phyloP scores from a whole-genome alignment of 2,888 invertebrate genomes.

The Mythimna albipuncta region DNA sequence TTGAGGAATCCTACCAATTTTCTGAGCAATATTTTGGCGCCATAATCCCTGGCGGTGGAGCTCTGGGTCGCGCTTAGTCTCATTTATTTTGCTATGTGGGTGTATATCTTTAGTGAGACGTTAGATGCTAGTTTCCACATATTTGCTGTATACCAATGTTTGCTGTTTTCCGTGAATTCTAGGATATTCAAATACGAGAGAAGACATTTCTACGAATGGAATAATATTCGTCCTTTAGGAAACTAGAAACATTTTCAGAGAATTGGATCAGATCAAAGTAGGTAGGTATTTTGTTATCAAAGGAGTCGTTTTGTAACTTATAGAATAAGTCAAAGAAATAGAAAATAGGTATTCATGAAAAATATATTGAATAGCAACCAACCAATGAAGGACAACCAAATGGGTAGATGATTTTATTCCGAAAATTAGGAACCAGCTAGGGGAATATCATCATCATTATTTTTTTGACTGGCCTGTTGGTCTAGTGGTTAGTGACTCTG shows the following conservation, averaged over 20 bases:
- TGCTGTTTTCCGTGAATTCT: constrained; percentile 1
- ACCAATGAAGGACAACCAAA: too few relatives aligned
- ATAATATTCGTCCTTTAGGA: not conserved
- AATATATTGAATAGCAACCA: not conserved
- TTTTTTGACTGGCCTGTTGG: too few relatives aligned
- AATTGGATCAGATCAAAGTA: not conserved
- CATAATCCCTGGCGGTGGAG: constrained; percentile 35
- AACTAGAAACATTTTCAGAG: not conserved
- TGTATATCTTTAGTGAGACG: constrained; percentile 7
- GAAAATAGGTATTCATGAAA: not conserved
- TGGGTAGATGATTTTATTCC: too few relatives aligned
- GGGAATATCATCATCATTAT: too few relatives aligned
- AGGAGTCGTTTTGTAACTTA: not conserved
- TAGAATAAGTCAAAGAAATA: not conserved
- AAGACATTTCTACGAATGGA: not conserved
- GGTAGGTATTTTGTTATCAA: constrained; percentile 3
- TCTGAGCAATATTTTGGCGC: constrained; percentile 50
- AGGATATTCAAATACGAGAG: constrained; percentile 1
- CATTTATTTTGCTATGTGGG: constrained; percentile 37
- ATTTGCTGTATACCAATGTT: constrained; percentile 7
- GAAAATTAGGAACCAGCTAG: too few relatives aligned
- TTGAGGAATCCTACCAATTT: constrained; percentile 54
- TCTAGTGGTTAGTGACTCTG: too few relatives aligned
- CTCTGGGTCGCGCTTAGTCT: constrained; percentile 28
- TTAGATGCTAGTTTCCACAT: constrained; percentile 24